Conservation (phyloP, 2,797 vertebrate species). For the Oreonectes daqikongensis region DNA sequence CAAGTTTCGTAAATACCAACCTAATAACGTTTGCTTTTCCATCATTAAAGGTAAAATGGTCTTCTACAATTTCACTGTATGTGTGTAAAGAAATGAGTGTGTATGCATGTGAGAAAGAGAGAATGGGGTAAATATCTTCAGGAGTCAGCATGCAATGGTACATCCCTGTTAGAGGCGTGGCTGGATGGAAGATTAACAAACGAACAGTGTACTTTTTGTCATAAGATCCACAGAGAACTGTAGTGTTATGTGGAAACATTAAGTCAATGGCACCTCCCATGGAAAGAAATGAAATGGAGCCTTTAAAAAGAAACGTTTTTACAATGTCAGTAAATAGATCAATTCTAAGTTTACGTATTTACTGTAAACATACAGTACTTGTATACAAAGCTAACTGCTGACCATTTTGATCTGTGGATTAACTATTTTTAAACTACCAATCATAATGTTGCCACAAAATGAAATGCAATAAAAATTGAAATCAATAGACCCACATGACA, state of each 20-base stretch:
- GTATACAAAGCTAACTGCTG: neutral
- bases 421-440: no score
- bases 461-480: neutral
- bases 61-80: conserved; percentile 50
- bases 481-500: neutral
- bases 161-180: neutral
- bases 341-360: conserved; percentile 9
- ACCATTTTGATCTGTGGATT: conserved; percentile 14
- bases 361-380: conserved; percentile 28
- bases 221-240: neutral
- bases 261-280: neutral
- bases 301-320: neutral
- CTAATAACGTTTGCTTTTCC: neutral
- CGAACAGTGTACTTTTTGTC: neutral
- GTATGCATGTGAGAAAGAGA: conserved; percentile 6
- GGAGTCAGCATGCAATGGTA: conserved; percentile 47
- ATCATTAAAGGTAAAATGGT: neutral
- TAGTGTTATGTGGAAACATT: neutral
- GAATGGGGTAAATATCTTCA: conserved; percentile 14
- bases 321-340: neutral
- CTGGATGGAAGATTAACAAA: neutral
- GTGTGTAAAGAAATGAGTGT: conserved; percentile 48
- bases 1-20: conserved; percentile 27
- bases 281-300: neutral
- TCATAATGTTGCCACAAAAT: no score